Evolutionary conservation across 2,888 invertebrate species (phyloP).

Genomic region (Drosophila incognita): DNA sequence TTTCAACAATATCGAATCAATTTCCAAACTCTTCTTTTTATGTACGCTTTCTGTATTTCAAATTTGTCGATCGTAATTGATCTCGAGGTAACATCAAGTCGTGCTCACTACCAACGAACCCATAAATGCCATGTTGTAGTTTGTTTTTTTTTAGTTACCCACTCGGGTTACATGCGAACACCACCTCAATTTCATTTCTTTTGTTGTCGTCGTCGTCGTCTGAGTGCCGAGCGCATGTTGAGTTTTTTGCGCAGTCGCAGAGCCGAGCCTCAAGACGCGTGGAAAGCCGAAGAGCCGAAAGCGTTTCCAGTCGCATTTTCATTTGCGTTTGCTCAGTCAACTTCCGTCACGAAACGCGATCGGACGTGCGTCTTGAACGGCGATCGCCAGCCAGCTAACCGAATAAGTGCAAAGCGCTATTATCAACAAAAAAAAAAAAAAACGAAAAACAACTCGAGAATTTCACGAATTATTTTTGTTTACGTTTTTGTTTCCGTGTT

Average conservation of each 20-base stretch:
- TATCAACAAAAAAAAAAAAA: slow-evolving; percentile 1
- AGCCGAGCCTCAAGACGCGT: slow-evolving; percentile 4
- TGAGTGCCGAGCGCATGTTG: slow-evolving; percentile 35
- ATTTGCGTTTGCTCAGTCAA: slow-evolving; percentile 79
- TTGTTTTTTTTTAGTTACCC: not conserved
- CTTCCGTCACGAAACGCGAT: slow-evolving; percentile 83
- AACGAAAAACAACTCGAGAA: slow-evolving; percentile 30
- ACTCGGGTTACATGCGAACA: slow-evolving; percentile 29
- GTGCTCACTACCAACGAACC: not conserved
- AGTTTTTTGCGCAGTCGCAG: slow-evolving; percentile 56
- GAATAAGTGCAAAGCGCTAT: not conserved
- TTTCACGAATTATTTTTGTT: slow-evolving; percentile 49
- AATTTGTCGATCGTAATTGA: not conserved
- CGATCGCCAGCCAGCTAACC: slow-evolving; percentile 21
- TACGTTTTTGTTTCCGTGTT: slow-evolving; percentile 36
- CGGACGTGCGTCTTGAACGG: slow-evolving; percentile 74
- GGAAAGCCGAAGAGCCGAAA: slow-evolving; percentile 34
- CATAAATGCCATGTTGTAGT: slow-evolving; percentile 1
- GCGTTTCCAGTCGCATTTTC: slow-evolving; percentile 36
- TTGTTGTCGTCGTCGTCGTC: slow-evolving; percentile 8
- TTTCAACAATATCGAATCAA: not conserved
- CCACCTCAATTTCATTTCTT: slow-evolving; percentile 28
- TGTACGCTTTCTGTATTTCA: not conserved
- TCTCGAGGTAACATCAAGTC: slow-evolving; percentile 10
- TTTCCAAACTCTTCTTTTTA: not conserved